A percentile compares a stretch with the other conserved stretches of the same genome.
These are phyloP conservation scores for Ectemnius cavifrons DNA, from an alignment of 2,888 invertebrate genomes.

Conservation along the genomic window DNA sequence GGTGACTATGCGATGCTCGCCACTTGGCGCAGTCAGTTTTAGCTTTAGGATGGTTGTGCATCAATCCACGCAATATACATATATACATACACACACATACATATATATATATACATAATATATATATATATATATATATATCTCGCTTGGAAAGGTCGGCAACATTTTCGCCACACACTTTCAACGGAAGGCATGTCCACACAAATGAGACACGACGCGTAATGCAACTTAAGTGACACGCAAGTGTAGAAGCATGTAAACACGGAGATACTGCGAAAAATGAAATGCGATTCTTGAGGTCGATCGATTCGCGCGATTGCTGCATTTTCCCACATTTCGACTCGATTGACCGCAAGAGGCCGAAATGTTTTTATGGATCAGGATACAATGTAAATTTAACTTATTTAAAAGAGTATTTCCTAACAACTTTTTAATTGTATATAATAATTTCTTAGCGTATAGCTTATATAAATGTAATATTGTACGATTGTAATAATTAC, in stretches of 20 bases:
- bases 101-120: slow-evolving; percentile 34
- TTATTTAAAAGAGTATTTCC: slow-evolving; percentile 74
- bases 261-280: slow-evolving; percentile 36
- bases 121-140: slow-evolving; percentile 11
- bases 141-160: slow-evolving; percentile 1
- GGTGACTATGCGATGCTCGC: slow-evolving; percentile 38
- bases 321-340: background rate
- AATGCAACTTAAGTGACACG: background rate
- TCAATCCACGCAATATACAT: slow-evolving; percentile 54
- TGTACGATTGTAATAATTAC: slow-evolving; percentile 69
- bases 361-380: slow-evolving; percentile 61
- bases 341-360: slow-evolving; percentile 56
- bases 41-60: slow-evolving; percentile 58
- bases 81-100: slow-evolving; percentile 25
- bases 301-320: slow-evolving; percentile 29
- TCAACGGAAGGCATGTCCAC: slow-evolving; percentile 8
- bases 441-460: slow-evolving; percentile 73
- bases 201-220: background rate
- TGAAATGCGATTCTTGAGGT: slow-evolving; percentile 43
- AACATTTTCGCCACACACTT: slow-evolving; percentile 16
- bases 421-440: slow-evolving; percentile 76
- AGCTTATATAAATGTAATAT: slow-evolving; percentile 70
- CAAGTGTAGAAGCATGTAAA: background rate
- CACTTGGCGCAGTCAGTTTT: slow-evolving; percentile 51
- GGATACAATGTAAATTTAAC: slow-evolving; percentile 74